A percentile compares a stretch with the other conserved stretches of the same genome.
Conservation (phyloP, 2,797 vertebrate species). For the Synanceia verrucosa region DNA sequence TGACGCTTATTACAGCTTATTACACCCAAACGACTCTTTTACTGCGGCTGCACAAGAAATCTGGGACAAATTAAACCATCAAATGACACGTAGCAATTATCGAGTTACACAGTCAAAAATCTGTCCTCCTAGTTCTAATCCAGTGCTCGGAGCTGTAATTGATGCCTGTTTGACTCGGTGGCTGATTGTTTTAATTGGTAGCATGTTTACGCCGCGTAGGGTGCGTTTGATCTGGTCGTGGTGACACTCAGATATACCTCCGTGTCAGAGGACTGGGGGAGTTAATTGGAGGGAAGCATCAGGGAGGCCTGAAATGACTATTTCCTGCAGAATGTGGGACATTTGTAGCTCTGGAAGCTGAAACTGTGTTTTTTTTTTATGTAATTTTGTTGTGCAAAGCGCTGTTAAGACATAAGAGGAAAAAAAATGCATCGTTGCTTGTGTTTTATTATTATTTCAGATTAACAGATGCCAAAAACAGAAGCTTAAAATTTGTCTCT, state of each 20-base stretch:
- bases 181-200: conserved; percentile 25
- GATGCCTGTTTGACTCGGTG: conserved; percentile 16
- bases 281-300: conserved; percentile 32
- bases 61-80: conserved; percentile 63
- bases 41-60: conserved; percentile 50
- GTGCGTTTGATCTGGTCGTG: background rate
- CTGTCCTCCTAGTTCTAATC: conserved; percentile 18
- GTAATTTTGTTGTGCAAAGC: no score
- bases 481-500: background rate
- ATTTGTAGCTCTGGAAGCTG: background rate
- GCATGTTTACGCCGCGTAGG: background rate
- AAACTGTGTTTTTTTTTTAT: no score
- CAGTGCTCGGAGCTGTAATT: conserved; percentile 25
- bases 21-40: conserved; percentile 44
- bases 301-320: no score
- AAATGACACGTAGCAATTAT: conserved; percentile 57
- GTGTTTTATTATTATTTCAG: no score
- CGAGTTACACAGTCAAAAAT: conserved; percentile 32
- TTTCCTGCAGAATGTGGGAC: background rate
- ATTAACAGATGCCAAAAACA: background rate
- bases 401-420: no score
- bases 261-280: conserved; percentile 54
- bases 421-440: no score
- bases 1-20: conserved; percentile 63
- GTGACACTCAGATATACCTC: conserved; percentile 24